phyloP scores from a whole-genome alignment of 2,888 invertebrate genomes.

The Beris chalybata region DNA sequence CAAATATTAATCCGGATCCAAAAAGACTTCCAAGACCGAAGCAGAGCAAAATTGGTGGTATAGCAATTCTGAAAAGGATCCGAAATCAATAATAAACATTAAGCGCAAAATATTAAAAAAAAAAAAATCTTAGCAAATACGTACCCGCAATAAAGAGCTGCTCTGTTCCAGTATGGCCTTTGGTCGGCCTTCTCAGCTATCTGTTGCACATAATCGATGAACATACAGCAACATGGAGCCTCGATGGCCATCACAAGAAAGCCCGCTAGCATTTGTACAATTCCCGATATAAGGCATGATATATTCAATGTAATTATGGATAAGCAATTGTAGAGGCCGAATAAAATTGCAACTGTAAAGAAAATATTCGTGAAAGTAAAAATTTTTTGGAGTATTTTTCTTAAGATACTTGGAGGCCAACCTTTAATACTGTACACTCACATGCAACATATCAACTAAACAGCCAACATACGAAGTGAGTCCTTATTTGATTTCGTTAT shows the following conservation, averaged over 20 bases:
- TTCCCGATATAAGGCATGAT: slow-evolving; percentile 72
- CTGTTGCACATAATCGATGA: slow-evolving; percentile 90
- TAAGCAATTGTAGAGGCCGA: slow-evolving; percentile 76
- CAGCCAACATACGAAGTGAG: too few relatives aligned
- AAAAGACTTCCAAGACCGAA: slow-evolving; percentile 75
- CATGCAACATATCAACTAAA: too few relatives aligned
- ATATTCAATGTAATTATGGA: slow-evolving; percentile 66
- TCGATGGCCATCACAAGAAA: slow-evolving; percentile 87
- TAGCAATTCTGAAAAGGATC: slow-evolving; percentile 66
- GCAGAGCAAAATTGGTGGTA: slow-evolving; percentile 80
- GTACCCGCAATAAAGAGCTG: slow-evolving; percentile 82
- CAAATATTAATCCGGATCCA: slow-evolving; percentile 86
- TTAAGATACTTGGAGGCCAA: too few relatives aligned
- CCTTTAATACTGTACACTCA: too few relatives aligned
- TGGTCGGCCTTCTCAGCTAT: slow-evolving; percentile 81
- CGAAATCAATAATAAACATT: not conserved
- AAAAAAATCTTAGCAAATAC: slow-evolving; percentile 49
- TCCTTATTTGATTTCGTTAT: too few relatives aligned
- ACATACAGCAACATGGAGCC: slow-evolving; percentile 96
- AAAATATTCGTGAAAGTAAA: slow-evolving; percentile 7
- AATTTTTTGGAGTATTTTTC: too few relatives aligned
- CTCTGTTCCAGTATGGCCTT: slow-evolving; percentile 88
- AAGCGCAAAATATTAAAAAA: slow-evolving; percentile 1
- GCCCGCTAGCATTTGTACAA: slow-evolving; percentile 87
- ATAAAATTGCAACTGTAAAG: slow-evolving; percentile 78